Base-by-base conservation (phyloP, 1,140 invertebrate species). In the Drosophila sp. region DNA sequence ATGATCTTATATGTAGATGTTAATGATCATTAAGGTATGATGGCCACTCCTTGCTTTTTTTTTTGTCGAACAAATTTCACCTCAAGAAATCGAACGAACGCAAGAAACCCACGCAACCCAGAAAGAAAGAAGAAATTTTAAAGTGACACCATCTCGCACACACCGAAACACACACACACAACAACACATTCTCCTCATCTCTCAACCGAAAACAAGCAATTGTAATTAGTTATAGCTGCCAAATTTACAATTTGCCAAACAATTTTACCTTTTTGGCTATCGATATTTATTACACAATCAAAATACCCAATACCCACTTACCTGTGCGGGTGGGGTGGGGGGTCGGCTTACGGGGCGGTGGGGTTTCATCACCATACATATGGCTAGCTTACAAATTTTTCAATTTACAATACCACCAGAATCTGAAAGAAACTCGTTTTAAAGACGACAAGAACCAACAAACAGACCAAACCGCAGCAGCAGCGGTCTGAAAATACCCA, bases 301-400 rank as follows among this genome's bases (percentile, higher is more conserved):
- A 68, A 50, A 73, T 23, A 35, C 50, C 35, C 8, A 38, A 38
- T 72, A 40, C 63, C 76, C 66, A 62, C 56, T 71, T 62, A 72
- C 10, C 10, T 38, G 10, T 3, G 35, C 8, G 33, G 33, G 33
- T 35, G 0, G 7, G 8, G 35, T 0, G 35, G 5, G 2, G 35
- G 35, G 8, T 38, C 8, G 35, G 35, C 33, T 8, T 8, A 2
- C 2, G 35, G 10, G 35, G 35, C 1, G 35, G 35, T 35, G 35
- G 3, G 70, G 80, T 80, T 84, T 83, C 79, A 81, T 81, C 81
- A 81, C 77, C 81, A 50, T 27, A 85, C 86, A 85, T 85, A 81
- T 86, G 86, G 73, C 70, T 66, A 80, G 80, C 85, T 85, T 80
- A 80, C 79, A 84, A 80, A 80, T 85, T 56, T 63, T 60, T n/a